These are phyloP conservation scores for Notechis scutatus DNA, from an alignment of 2,113 vertebrate species.

Conservation along the genomic window DNA sequence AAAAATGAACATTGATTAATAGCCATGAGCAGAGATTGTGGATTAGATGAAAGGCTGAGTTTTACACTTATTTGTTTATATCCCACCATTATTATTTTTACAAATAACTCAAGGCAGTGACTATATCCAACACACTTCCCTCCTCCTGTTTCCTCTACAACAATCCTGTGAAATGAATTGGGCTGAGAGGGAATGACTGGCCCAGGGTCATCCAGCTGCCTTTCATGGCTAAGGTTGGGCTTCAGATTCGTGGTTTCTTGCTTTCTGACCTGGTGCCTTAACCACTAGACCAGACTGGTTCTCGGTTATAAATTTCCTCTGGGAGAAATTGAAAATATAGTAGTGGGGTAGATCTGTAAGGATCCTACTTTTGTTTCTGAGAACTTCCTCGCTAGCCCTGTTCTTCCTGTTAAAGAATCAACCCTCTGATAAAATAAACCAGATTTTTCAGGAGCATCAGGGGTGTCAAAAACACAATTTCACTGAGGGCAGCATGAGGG, in stretches of 20 bases:
- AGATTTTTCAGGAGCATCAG: background rate
- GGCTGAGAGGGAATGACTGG: background rate
- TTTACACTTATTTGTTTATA: background rate
- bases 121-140: background rate
- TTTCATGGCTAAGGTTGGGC: background rate
- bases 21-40: background rate
- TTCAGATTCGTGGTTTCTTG: background rate
- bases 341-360: background rate
- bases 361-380: background rate
- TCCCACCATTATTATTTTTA: background rate
- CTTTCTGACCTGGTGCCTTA: background rate
- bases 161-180: background rate
- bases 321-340: background rate
- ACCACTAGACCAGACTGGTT: background rate
- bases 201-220: background rate
- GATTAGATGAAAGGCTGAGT: background rate
- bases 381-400: background rate
- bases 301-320: background rate
- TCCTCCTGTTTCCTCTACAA: background rate
- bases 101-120: background rate
- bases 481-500: too few species aligned
- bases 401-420: background rate
- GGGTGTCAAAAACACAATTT: too few species aligned
- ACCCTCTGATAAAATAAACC: too few species aligned
- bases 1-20: background rate